A percentile compares a stretch with the other conserved stretches of the same genome.
These are phyloP conservation scores for Petrocephalus sullivani DNA, from an alignment of 2,797 vertebrate genomes.

Conservation along the genomic window DNA sequence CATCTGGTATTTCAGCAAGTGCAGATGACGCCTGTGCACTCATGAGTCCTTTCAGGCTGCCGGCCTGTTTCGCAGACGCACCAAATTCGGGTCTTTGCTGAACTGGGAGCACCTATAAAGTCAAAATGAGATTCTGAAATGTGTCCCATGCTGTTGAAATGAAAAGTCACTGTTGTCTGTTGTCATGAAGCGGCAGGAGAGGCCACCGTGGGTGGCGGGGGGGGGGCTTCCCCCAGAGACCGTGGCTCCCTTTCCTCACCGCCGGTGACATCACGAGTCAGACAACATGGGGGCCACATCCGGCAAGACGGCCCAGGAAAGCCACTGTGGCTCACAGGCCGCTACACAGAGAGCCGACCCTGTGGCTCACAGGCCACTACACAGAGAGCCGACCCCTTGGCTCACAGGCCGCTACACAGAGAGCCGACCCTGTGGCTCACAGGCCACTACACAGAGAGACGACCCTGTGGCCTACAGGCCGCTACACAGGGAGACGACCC, in stretches of 20 bases:
- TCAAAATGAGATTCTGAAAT: not conserved
- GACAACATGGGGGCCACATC: not conserved
- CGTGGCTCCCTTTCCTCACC: not conserved
- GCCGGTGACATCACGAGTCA: not conserved
- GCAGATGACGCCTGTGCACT: not conserved
- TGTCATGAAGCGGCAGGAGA: not conserved
- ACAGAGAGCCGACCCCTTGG: too few species aligned
- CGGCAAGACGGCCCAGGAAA: constrained; percentile 27
- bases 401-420: too few species aligned
- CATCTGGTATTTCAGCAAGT: not conserved
- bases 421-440: too few species aligned
- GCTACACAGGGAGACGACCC: too few species aligned
- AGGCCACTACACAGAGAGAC: too few species aligned
- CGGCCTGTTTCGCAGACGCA: not conserved
- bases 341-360: constrained; percentile 45
- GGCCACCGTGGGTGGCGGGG: not conserved
- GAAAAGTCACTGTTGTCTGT: not conserved
- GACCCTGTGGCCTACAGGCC: too few species aligned
- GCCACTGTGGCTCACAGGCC: constrained; percentile 36
- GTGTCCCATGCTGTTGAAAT: not conserved
- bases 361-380: too few species aligned
- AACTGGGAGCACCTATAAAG: not conserved
- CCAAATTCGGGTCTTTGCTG: not conserved
- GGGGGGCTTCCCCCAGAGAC: not conserved
- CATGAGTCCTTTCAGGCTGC: not conserved